Percentiles rank a stretch among this genome's conserved stretches.
Conservation (phyloP, 2,888 invertebrate genomes). For the Tenodera sinensis region DNA sequence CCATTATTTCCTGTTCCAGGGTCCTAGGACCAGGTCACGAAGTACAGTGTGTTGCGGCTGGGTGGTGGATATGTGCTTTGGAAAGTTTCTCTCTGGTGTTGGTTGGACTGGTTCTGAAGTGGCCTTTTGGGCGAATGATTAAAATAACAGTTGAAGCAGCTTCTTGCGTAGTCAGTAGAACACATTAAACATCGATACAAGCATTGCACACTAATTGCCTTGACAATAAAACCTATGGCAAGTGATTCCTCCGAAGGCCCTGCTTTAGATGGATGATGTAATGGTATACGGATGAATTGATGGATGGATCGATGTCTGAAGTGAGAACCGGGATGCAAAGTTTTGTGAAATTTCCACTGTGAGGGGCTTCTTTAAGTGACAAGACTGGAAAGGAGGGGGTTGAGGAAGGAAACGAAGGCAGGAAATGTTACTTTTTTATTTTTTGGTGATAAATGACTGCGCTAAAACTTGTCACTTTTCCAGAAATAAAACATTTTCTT, state of each 20-base stretch:
- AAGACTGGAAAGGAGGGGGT: neutral
- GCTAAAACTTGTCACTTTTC: slow-evolving; percentile 19
- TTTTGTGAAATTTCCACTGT: neutral
- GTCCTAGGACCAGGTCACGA: too few species aligned
- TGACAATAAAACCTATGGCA: neutral
- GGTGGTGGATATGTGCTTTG: too few species aligned
- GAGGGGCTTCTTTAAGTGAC: neutral
- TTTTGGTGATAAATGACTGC: slow-evolving; percentile 24
- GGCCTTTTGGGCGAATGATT: too few species aligned
- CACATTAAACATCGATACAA: neutral
- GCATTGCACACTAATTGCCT: neutral
- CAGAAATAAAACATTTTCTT: slow-evolving; percentile 19
- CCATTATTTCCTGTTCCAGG: too few species aligned
- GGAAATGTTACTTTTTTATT: slow-evolving; percentile 2
- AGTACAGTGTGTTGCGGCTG: too few species aligned
- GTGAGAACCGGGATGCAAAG: neutral
- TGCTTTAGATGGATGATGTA: neutral
- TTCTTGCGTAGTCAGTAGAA: too few species aligned
- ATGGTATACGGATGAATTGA: neutral
- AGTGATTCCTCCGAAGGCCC: neutral
- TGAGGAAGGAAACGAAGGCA: neutral
- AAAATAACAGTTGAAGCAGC: too few species aligned
- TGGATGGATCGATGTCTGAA: neutral
- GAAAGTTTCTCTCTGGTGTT: too few species aligned
- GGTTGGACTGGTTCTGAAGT: too few species aligned